Conservation (phyloP, 2,113 vertebrate genomes). For the Eublepharis macularius region DNA sequence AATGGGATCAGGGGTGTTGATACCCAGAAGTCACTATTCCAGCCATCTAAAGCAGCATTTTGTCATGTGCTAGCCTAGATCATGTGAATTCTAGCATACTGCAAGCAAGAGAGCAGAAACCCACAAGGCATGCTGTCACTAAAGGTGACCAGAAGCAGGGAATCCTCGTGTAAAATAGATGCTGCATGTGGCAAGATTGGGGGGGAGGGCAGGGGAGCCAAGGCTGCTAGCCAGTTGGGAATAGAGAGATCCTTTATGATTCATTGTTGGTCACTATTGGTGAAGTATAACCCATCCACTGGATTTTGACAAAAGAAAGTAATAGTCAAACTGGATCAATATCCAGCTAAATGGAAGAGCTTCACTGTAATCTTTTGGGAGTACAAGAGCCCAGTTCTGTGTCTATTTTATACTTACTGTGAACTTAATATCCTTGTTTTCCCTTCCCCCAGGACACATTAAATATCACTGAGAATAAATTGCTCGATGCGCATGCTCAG, state of each 20-base stretch:
- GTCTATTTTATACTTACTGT: conserved; percentile 16
- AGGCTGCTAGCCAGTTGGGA: too few species aligned
- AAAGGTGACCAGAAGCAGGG: background rate
- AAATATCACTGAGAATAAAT: conserved; percentile 87
- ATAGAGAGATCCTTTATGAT: too few species aligned
- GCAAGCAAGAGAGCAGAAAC: background rate
- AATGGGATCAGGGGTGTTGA: background rate
- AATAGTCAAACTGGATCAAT: background rate
- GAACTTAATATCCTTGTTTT: conserved; percentile 19
- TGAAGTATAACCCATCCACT: background rate
- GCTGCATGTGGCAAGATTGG: too few species aligned
- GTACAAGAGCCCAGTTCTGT: background rate
- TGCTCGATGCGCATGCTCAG: conserved; percentile 85
- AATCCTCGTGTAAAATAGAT: background rate
- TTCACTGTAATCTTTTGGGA: conserved; percentile 4
- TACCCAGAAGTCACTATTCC: background rate
- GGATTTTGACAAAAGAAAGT: background rate
- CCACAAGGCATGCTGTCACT: too few species aligned
- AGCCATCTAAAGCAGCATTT: background rate
- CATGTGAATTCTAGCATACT: background rate
- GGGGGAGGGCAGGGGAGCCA: too few species aligned
- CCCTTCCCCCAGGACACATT: conserved; percentile 80
- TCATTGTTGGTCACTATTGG: background rate
- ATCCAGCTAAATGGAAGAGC: background rate
- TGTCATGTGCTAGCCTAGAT: too few species aligned